phyloP scores from a whole-genome alignment of 2,888 invertebrate species.

The Drosophila sordidula region DNA sequence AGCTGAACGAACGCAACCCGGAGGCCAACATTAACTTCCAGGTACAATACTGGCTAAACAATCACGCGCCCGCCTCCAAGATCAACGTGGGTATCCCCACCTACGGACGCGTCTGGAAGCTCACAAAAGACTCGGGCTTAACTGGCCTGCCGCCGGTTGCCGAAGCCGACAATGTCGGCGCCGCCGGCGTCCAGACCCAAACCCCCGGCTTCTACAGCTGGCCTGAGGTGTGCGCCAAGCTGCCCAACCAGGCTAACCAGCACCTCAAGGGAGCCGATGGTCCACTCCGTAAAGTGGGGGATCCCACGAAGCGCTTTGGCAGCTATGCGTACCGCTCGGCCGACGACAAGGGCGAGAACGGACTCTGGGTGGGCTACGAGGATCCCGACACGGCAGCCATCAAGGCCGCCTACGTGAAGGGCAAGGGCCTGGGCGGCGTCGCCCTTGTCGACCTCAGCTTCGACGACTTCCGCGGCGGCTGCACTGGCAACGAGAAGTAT shows the following conservation, averaged over 20 bases:
- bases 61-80: slow-evolving; percentile 88
- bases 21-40: slow-evolving; percentile 89
- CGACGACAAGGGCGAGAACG: slow-evolving; percentile 88
- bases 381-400: slow-evolving; percentile 93
- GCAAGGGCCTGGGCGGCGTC: slow-evolving; percentile 91
- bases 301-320: slow-evolving; percentile 93
- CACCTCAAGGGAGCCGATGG: slow-evolving; percentile 88
- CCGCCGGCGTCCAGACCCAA: slow-evolving; percentile 90
- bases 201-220: slow-evolving; percentile 90
- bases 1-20: slow-evolving; percentile 89
- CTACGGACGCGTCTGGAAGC: slow-evolving; percentile 91
- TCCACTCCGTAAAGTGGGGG: slow-evolving; percentile 90
- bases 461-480: slow-evolving; percentile 93
- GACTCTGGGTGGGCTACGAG: slow-evolving; percentile 93
- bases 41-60: slow-evolving; percentile 88
- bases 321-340: slow-evolving; percentile 91
- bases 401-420: slow-evolving; percentile 90
- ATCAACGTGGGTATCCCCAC: slow-evolving; percentile 90
- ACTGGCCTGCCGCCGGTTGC: slow-evolving; percentile 92
- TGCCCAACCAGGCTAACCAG: slow-evolving; percentile 86
- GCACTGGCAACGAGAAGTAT: slow-evolving; percentile 91
- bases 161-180: slow-evolving; percentile 89
- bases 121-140: slow-evolving; percentile 90
- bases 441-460: slow-evolving; percentile 91
- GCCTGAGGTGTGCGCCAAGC: slow-evolving; percentile 91